Evolutionary conservation across 2,888 invertebrate species (phyloP).

Genomic region (Axea sp.): DNA sequence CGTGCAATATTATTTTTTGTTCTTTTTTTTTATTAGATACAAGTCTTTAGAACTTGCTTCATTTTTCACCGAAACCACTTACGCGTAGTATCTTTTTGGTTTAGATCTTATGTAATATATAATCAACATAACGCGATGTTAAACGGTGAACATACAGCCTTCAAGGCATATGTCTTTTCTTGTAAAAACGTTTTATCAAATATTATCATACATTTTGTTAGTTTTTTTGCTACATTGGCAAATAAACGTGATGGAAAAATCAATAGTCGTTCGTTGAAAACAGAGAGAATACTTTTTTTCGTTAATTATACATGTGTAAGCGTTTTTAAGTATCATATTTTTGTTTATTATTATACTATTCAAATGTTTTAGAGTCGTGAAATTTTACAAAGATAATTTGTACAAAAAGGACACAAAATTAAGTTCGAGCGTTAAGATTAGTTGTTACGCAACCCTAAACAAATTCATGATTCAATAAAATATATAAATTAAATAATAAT

Average conservation of each 20-base stretch:
- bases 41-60: conserved; percentile 60
- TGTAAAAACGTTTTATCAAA: conserved; percentile 64
- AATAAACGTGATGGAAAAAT: conserved; percentile 55
- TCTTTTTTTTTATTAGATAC: conserved; percentile 57
- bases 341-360: conserved; percentile 59
- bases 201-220: conserved; percentile 61
- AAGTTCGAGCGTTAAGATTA: conserved; percentile 53
- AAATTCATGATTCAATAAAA: conserved; percentile 17
- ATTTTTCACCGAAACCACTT: conserved; percentile 58
- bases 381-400: conserved; percentile 60
- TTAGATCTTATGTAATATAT: conserved; percentile 57
- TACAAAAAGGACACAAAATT: conserved; percentile 62
- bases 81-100: conserved; percentile 61
- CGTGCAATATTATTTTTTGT: conserved; percentile 40
- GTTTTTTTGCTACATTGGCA: conserved; percentile 48
- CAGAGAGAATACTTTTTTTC: conserved; percentile 61
- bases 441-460: conserved; percentile 43
- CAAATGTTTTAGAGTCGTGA: conserved; percentile 49
- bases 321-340: conserved; percentile 63
- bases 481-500: conserved; percentile 35
- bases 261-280: conserved; percentile 58
- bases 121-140: conserved; percentile 60
- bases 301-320: conserved; percentile 58
- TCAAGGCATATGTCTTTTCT: conserved; percentile 52
- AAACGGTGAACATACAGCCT: conserved; percentile 59